Evolutionary conservation across 2,888 invertebrate genomes (phyloP), one percentile per base, ranked within the genome.

Genomic region (Malacosoma neustria): DNA sequence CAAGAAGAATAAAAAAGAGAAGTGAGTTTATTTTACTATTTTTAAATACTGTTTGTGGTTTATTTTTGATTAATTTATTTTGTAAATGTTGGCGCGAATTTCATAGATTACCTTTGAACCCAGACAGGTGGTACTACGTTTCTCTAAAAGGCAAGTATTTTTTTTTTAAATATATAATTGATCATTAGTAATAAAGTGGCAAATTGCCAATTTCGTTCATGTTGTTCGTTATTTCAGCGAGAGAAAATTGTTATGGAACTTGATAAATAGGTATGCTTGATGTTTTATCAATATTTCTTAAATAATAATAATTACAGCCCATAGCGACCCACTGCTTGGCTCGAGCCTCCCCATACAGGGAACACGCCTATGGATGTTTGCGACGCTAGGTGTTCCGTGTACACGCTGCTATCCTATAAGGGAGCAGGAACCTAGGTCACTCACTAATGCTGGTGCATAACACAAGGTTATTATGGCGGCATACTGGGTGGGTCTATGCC

Each of bases 1-100:
- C 0, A 93, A 93, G 72, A 92, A 90, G 74, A 89, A 89, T 63
- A 92, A 92, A 72, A 91, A 90, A 73, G 91, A 91, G 52, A 91
- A 90, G 92, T 92, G 84, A 86, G 88, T 88, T 67, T 43, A 15
- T 14, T 36, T n/a, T 5, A 33, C 13, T 30, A 6, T 9, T 29
- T 36, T 43, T 38, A n/a, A n/a, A n/a, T n/a, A n/a, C n/a, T 47
- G 41, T 42, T 48, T 42, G 38, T 40, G 33, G 38, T 38, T 42
- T 35, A 47, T 41, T 42, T 29, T 33, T 37, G 4, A 39, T 42
- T 35, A 40, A 46, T 51, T 50, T 43, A 48, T 54, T n/a, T 49
- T 49, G 45, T 54, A 54, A 47, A 50, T 51, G 33, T 53, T 57
- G 46, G 42, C 53, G 44, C 49, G 41, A 51, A 61, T 60, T 61